Percentiles rank a stretch among this genome's conserved stretches.
phyloP scores from a whole-genome alignment of 2,888 invertebrate genomes.

The Kryphioiulus occultus region DNA sequence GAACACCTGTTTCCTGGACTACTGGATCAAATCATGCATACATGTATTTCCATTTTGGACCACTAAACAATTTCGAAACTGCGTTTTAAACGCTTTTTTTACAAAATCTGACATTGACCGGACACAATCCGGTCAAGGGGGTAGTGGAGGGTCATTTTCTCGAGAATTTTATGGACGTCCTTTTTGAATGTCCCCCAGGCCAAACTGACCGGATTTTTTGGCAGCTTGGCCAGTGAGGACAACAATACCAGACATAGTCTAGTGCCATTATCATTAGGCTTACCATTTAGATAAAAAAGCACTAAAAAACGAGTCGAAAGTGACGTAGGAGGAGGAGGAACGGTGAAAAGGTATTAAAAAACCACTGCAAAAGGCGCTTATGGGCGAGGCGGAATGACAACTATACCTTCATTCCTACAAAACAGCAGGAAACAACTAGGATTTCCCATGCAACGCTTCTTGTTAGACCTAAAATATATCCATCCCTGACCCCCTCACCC shows the following conservation, averaged over 20 bases:
- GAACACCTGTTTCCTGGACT: too few species aligned
- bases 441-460: constrained; percentile 41
- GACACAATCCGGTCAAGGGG: too few species aligned
- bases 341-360: constrained; percentile 24
- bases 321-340: constrained; percentile 8
- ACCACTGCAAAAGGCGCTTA: constrained; percentile 13
- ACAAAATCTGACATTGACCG: too few species aligned
- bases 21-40: too few species aligned
- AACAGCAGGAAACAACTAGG: constrained; percentile 42
- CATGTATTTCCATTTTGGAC: too few species aligned
- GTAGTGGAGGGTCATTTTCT: too few species aligned
- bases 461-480: constrained; percentile 42
- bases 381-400: constrained; percentile 47
- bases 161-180: background rate
- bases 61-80: too few species aligned
- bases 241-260: constrained; percentile 2
- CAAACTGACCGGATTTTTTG: constrained; percentile 29
- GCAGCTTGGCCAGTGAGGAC: background rate
- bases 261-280: constrained; percentile 32
- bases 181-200: background rate
- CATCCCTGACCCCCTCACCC: constrained; percentile 34
- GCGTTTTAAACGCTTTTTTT: too few species aligned
- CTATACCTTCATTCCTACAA: constrained; percentile 45
- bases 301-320: constrained; percentile 39
- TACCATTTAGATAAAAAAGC: constrained; percentile 38